Evolutionary conservation across 1,140 invertebrate species (phyloP).

Genomic region (Drosophila suzukii): DNA sequence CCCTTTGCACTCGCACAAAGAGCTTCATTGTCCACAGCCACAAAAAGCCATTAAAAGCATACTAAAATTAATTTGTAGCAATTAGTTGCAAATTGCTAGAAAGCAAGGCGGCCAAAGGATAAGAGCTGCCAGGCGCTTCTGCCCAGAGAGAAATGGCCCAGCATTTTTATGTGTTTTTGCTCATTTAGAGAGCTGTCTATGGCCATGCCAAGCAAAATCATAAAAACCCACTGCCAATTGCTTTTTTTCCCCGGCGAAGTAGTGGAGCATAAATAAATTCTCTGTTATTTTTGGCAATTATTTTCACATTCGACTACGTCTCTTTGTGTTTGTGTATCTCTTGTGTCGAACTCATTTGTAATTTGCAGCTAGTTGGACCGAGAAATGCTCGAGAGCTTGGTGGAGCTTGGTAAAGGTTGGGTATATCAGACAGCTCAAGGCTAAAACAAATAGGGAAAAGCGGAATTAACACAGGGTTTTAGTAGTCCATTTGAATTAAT

Average conservation of each 20-base stretch:
- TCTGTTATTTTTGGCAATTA: conserved; percentile 82
- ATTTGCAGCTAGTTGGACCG: conserved; percentile 64
- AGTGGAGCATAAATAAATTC: conserved; percentile 77
- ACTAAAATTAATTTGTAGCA: conserved; percentile 83
- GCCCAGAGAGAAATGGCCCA: conserved; percentile 70
- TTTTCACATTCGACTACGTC: conserved; percentile 75
- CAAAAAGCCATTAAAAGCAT: conserved; percentile 82
- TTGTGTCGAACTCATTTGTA: conserved; percentile 72
- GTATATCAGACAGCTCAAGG: conserved; percentile 6
- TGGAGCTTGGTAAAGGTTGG: background rate
- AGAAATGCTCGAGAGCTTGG: conserved; percentile 3
- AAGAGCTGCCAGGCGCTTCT: conserved; percentile 16
- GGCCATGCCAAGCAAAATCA: conserved; percentile 61
- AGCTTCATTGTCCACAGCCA: conserved; percentile 65
- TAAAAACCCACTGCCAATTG: conserved; percentile 71
- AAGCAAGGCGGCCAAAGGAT: conserved; percentile 44
- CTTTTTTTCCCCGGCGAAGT: conserved; percentile 14
- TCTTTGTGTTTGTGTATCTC: conserved; percentile 19
- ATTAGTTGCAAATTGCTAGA: conserved; percentile 81
- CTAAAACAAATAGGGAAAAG: background rate
- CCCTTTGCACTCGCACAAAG: conserved; percentile 58
- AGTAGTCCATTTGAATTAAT: background rate
- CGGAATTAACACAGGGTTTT: background rate
- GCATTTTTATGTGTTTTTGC: conserved; percentile 82
- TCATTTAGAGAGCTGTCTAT: conserved; percentile 70